Evolutionary conservation across 1,140 invertebrate genomes (phyloP).

Genomic region (Danaus melanippus): DNA sequence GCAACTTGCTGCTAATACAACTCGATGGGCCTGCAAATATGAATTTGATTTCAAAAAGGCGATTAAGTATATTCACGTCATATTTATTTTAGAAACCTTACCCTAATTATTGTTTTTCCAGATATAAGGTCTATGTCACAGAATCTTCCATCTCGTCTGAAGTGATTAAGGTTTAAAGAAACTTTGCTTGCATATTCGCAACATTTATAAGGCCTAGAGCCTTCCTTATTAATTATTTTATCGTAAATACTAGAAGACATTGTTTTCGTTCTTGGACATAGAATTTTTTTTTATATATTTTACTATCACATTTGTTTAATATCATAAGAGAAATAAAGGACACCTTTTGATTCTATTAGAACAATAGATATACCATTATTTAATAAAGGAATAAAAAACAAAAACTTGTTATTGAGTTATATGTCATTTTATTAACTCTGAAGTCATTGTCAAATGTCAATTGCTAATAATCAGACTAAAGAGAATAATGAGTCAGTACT

Average conservation of each 20-base stretch:
- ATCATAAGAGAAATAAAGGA: constrained; percentile 3
- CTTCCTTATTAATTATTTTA: constrained; percentile 50
- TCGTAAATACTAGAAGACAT: constrained; percentile 53
- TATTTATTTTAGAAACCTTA: constrained; percentile 23
- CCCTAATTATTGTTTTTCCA: constrained; percentile 57
- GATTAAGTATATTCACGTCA: constrained; percentile 3
- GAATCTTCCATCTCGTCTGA: constrained; percentile 62
- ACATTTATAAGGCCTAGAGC: constrained; percentile 56
- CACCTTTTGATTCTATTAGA: background rate
- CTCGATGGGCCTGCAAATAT: constrained; percentile 83
- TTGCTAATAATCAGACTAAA: constrained; percentile 3
- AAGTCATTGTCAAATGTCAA: background rate
- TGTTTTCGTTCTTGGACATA: constrained; percentile 13
- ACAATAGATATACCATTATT: no score
- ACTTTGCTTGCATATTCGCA: constrained; percentile 55
- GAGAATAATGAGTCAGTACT: background rate
- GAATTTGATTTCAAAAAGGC: constrained; percentile 1
- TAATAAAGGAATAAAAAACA: no score
- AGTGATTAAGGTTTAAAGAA: constrained; percentile 52
- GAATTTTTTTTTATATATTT: no score
- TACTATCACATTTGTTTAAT: background rate
- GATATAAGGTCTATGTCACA: constrained; percentile 67
- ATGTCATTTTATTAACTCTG: no score
- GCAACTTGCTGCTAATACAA: constrained; percentile 91
- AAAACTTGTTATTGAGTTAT: no score